Percentiles rank a stretch among this genome's conserved stretches.
Evolutionary conservation across 2,888 invertebrate species (phyloP).

Genomic region (Tetranychus truncatus): DNA sequence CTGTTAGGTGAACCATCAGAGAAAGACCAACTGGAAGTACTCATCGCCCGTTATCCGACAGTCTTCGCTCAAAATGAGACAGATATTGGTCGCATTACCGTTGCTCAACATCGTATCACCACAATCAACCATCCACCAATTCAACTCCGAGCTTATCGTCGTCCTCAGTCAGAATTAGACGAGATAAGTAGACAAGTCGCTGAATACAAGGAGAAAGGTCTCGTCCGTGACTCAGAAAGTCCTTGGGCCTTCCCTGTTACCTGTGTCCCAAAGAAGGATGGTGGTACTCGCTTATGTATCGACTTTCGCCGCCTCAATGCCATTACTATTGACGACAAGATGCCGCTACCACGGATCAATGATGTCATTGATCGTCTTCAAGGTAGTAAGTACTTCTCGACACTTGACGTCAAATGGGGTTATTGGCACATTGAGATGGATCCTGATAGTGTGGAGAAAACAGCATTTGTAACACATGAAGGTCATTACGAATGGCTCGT

Average conservation of each 20-base stretch:
- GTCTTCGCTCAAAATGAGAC: background rate
- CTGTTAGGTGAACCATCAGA: background rate
- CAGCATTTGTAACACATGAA: conserved; percentile 14
- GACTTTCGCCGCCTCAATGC: background rate
- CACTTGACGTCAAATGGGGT: conserved; percentile 11
- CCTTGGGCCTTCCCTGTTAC: background rate
- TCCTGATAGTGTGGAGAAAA: background rate
- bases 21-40: background rate
- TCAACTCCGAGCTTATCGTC: background rate
- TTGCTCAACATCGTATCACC: background rate
- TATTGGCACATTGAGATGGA: conserved; percentile 11
- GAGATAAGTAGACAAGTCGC: background rate
- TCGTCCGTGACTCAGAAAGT: background rate
- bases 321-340: background rate
- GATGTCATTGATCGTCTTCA: conserved; percentile 1
- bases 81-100: background rate
- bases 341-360: background rate
- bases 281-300: background rate
- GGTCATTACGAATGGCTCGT: conserved; percentile 6
- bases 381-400: background rate
- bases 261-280: background rate
- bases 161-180: background rate
- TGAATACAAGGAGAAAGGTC: background rate
- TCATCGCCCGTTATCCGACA: background rate
- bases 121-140: background rate